These are phyloP conservation scores for Pachyuromys duprasi DNA, from an alignment of 2,797 vertebrate species.

Conservation along the genomic window DNA sequence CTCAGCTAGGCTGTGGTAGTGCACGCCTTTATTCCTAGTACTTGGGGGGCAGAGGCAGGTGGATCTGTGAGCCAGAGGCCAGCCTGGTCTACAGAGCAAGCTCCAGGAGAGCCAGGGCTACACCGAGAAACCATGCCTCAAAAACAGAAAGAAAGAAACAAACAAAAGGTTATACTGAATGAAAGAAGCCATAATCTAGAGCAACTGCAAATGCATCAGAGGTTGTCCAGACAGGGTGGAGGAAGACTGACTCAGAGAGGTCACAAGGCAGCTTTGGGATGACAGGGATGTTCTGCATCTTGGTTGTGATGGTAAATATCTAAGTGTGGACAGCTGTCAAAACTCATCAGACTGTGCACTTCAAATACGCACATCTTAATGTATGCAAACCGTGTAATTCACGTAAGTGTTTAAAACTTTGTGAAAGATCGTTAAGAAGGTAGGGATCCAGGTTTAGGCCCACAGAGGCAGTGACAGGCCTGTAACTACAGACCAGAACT, in stretches of 20 bases:
- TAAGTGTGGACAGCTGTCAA: not conserved
- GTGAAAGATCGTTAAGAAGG: not conserved
- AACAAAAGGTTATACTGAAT: not conserved
- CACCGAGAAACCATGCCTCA: no score
- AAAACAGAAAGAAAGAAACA: not conserved
- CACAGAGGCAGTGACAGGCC: not conserved
- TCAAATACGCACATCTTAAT: not conserved
- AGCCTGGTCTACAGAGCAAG: no score
- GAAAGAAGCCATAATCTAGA: not conserved
- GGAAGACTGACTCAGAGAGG: not conserved
- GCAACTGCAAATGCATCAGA: not conserved
- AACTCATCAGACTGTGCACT: not conserved
- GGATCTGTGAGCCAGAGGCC: no score
- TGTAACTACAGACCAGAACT: not conserved
- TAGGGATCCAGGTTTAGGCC: not conserved
- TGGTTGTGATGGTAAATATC: not conserved
- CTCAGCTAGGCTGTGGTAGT: not conserved
- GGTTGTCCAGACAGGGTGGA: not conserved
- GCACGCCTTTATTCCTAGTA: no score
- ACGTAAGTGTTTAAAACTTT: not conserved
- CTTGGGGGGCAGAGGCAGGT: no score
- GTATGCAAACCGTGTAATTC: not conserved
- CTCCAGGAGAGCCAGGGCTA: no score
- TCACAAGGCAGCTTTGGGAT: not conserved
- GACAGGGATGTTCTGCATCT: not conserved